phyloP scores from a whole-genome alignment of 1,140 invertebrate species.

The Babylonia areolata region DNA sequence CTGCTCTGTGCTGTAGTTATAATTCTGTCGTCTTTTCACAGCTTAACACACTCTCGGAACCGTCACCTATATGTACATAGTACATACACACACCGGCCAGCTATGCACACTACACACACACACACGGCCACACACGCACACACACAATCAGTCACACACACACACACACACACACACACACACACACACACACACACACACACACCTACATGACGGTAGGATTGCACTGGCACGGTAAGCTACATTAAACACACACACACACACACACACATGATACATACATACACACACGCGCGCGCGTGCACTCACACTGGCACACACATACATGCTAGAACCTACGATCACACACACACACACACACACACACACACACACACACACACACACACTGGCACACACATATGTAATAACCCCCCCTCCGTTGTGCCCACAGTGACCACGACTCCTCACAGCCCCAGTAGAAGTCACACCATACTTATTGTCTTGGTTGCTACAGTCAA shows the following conservation, averaged over 20 bases:
- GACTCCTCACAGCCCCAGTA: too few relatives aligned
- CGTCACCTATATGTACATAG: too few relatives aligned
- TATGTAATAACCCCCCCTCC: too few relatives aligned
- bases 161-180: neutral
- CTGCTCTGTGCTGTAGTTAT: neutral
- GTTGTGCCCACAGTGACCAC: too few relatives aligned
- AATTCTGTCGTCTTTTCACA: neutral
- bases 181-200: neutral
- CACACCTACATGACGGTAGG: neutral
- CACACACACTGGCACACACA: too few relatives aligned
- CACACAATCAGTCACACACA: neutral
- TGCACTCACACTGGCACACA: neutral
- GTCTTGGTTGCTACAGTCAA: too few relatives aligned
- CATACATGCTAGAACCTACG: too few relatives aligned
- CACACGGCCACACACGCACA: neutral
- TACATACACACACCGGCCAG: too few relatives aligned
- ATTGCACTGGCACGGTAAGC: neutral
- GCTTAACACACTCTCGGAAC: neutral
- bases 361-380: too few relatives aligned
- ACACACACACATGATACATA: conserved; percentile 9
- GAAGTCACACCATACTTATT: too few relatives aligned
- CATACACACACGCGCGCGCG: neutral
- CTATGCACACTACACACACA: neutral
- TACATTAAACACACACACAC: neutral
- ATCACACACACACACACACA: neutral